phyloP scores from a whole-genome alignment of 2,888 invertebrate genomes.

The Cataglyphis rosenhaueri region DNA sequence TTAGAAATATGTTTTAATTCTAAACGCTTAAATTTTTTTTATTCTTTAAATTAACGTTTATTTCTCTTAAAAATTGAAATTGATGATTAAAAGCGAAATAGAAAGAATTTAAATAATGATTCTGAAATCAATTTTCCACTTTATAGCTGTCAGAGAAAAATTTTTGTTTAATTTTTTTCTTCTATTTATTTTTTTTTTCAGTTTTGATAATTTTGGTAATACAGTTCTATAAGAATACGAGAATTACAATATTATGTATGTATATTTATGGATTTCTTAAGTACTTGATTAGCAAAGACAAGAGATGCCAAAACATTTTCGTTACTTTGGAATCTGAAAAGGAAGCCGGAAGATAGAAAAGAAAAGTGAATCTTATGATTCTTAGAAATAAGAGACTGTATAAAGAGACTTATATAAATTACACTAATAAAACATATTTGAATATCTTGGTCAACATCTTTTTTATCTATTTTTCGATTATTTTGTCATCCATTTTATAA shows the following conservation, averaged over 20 bases:
- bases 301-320: neutral
- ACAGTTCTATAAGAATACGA: neutral
- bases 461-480: neutral
- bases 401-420: slow-evolving; percentile 16
- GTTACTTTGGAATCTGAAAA: too few relatives aligned
- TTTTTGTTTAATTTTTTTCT: neutral
- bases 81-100: neutral
- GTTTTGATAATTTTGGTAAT: neutral
- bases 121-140: neutral
- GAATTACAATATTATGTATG: neutral
- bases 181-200: neutral
- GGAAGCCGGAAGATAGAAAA: neutral
- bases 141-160: neutral
- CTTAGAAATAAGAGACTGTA: slow-evolving; percentile 3
- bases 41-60: neutral
- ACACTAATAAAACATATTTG: slow-evolving; percentile 12
- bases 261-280: neutral
- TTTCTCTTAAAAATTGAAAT: neutral
- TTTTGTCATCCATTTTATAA: neutral
- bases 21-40: neutral
- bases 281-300: neutral
- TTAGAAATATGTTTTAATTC: neutral
- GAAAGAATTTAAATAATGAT: neutral
- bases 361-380: slow-evolving; percentile 51
- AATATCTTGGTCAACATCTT: neutral